These are phyloP conservation scores for Actenoides lindsayi DNA, from an alignment of 2,113 vertebrate genomes.

Conservation along the genomic window DNA sequence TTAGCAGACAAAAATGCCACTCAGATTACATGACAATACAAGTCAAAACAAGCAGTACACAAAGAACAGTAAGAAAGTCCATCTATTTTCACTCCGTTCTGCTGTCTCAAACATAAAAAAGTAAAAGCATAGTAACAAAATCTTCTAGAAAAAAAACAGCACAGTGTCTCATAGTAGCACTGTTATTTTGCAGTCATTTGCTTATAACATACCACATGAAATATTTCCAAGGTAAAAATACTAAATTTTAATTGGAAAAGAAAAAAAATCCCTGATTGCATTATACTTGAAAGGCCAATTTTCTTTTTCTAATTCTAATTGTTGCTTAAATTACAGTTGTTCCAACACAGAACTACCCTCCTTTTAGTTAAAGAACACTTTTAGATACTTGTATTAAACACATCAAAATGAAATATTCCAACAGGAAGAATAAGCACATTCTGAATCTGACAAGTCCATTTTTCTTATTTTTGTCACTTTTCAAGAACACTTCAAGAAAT, in stretches of 20 bases:
- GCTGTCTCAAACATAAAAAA: slow-evolving; percentile 20
- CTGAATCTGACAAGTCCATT: background rate
- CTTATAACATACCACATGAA: background rate
- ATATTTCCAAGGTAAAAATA: background rate
- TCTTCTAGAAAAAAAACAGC: background rate
- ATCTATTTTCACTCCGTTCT: background rate
- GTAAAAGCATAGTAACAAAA: slow-evolving; percentile 15
- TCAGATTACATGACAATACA: background rate
- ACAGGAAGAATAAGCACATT: background rate
- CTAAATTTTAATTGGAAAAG: background rate
- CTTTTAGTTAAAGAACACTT: slow-evolving; percentile 39
- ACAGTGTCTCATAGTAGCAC: slow-evolving; percentile 2
- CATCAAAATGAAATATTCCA: background rate
- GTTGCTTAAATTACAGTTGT: background rate
- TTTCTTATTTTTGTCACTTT: background rate
- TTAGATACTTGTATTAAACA: background rate
- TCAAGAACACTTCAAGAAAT: background rate
- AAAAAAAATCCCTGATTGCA: background rate
- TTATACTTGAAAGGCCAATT: background rate
- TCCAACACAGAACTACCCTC: background rate
- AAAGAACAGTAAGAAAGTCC: background rate
- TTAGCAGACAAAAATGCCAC: background rate
- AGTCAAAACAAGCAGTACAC: background rate
- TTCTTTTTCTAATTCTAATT: background rate
- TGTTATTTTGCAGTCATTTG: slow-evolving; percentile 17